phyloP scores from a whole-genome alignment of 37 sponge, comb jelly and placozoan genomes.

The Bolinopsis microptera region DNA sequence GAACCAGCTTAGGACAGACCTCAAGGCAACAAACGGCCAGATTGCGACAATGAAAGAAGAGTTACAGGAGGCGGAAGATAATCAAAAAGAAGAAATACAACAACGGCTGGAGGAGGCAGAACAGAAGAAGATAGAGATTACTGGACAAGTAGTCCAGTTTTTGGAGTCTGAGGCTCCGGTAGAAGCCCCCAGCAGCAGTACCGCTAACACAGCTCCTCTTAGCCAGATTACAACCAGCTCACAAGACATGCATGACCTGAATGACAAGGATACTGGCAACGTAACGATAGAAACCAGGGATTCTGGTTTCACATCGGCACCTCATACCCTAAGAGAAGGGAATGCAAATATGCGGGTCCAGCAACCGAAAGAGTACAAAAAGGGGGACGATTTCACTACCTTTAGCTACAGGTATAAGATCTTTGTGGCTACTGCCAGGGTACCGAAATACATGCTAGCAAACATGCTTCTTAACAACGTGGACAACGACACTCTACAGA shows the following conservation, averaged over 20 bases:
- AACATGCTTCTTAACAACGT: neutral
- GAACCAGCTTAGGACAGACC: neutral
- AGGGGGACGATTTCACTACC: neutral
- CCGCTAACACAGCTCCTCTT: neutral
- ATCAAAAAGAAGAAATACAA: neutral
- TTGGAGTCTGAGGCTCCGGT: neutral
- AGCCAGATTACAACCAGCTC: neutral
- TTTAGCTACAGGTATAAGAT: constrained; percentile 19
- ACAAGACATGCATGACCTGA: neutral
- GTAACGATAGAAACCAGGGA: too few species aligned
- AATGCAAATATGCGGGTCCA: neutral
- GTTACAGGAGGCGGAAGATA: neutral
- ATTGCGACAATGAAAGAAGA: neutral
- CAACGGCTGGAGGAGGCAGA: neutral
- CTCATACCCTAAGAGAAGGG: neutral
- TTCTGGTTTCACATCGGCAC: too few species aligned
- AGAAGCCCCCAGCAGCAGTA: neutral
- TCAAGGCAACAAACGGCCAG: neutral
- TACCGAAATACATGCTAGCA: neutral
- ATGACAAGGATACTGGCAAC: neutral
- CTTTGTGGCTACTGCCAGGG: neutral
- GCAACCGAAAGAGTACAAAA: constrained; percentile 42
- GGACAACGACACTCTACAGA: neutral
- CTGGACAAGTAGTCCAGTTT: neutral
- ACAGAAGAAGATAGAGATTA: neutral